Base-by-base conservation (phyloP, 2,888 invertebrate genomes). In the Meloe dianella region DNA sequence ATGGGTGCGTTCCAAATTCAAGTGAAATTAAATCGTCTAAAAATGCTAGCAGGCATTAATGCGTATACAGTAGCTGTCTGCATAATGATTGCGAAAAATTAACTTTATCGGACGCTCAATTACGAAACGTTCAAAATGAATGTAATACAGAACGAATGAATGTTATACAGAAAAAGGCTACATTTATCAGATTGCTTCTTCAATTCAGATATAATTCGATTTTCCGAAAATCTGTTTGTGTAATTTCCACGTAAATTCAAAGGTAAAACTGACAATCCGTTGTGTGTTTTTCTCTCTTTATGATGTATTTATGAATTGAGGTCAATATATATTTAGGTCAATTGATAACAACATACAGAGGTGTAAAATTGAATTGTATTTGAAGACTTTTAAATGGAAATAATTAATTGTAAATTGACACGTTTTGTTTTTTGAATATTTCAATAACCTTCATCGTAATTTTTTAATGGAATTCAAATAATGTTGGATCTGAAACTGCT, bases 321-420 rank as follows among this genome's bases (percentile, higher is more conserved):
- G 51, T 24, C 51, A 51, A 51, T 8, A 22, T 12, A 51, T 51
- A 51, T 51, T 51, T 51, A 51, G 51, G 51, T 51, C 51, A 51
- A 51, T 51, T 51, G 51, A 51, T 51, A 51, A 51, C 51, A 51
- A 47, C 24, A 22, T 24, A 51, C 22, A 51, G 51, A 51, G 51
- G 51, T 51, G 51, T 51, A 51, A 51, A 51, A 47, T 10, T 47
- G 20, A 20, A 47, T 20, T 12, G 22, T 24, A 51, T 51, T n/a
- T 51, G 51, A 51, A 51, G 51, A 47, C 35, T 24, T 51, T 22
- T 12, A 51, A 51, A 1, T 51, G 51, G 51, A 51, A 51, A 51
- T 51, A 51, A 51, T 51, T 24, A 51, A 51, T 47, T 47, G 47
- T 47, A 47, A 47, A 20, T 51, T 51, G 24, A 51, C 51, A 51